Conservation (phyloP, 2,888 invertebrate species). For the Phlogophora meticulosa region DNA sequence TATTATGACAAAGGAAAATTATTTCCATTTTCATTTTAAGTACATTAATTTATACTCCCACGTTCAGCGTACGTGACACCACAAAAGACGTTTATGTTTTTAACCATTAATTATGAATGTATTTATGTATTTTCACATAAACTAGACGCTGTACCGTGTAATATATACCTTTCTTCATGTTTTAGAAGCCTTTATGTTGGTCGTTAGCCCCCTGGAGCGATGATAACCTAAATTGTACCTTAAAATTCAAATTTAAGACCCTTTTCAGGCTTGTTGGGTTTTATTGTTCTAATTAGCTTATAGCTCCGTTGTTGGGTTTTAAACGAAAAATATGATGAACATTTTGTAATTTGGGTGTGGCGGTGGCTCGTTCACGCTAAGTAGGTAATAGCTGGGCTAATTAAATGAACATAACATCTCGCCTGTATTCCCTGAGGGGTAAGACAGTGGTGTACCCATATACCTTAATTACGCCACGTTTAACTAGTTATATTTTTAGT, state of each 20-base stretch:
- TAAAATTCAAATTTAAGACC: conserved; percentile 47
- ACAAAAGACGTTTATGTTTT: conserved; percentile 54
- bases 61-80: conserved; percentile 52
- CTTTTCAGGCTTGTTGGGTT: conserved; percentile 43
- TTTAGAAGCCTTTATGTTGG: conserved; percentile 34
- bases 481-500: too few species aligned
- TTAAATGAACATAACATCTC: too few species aligned
- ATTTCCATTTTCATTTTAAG: conserved; percentile 33
- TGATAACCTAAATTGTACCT: conserved; percentile 50
- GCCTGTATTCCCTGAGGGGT: too few species aligned
- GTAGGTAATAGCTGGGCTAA: conserved; percentile 5
- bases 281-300: conserved; percentile 54
- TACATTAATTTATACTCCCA: conserved; percentile 48
- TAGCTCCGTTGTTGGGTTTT: conserved; percentile 21
- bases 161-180: conserved; percentile 38
- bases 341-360: background rate
- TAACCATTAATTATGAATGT: conserved; percentile 53
- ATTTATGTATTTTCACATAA: conserved; percentile 47
- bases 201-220: conserved; percentile 38
- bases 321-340: background rate
- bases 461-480: too few species aligned
- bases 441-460: too few species aligned
- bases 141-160: conserved; percentile 18
- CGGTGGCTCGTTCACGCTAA: background rate
- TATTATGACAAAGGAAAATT: conserved; percentile 20